Conservation (phyloP, 2,797 vertebrate species). For the Silurus lanzhouensis region DNA sequence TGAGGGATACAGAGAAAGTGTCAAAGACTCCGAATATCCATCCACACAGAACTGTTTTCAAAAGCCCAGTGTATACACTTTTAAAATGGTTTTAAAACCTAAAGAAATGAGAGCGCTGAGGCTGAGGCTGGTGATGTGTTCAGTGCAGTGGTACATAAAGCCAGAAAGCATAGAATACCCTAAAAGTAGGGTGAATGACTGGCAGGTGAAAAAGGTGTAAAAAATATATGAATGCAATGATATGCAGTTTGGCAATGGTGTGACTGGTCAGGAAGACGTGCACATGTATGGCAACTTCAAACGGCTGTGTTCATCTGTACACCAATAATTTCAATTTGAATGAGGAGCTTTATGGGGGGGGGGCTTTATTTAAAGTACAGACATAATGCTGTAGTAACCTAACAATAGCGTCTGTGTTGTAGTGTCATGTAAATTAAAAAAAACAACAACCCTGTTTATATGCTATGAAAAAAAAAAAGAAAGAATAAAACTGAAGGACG, state of each 20-base stretch:
- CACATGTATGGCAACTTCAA: not conserved
- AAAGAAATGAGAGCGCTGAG: conserved; percentile 60
- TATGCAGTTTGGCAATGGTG: not conserved
- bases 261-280: not conserved
- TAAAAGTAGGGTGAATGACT: not conserved
- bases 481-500: not conserved
- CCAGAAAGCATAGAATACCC: not conserved
- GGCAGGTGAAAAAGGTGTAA: not conserved
- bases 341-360: no score
- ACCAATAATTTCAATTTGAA: not conserved
- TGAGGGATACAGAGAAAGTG: conserved; percentile 22
- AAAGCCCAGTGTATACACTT: conserved; percentile 70
- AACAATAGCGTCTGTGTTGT: not conserved
- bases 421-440: not conserved
- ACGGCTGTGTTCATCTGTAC: not conserved
- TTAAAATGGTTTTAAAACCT: conserved; percentile 61
- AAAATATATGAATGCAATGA: conserved; percentile 1
- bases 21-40: conserved; percentile 20
- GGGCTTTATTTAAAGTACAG: not conserved
- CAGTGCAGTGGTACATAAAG: conserved; percentile 9
- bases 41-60: conserved; percentile 52
- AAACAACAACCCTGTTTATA: not conserved
- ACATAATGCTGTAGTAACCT: not conserved
- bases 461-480: not conserved
- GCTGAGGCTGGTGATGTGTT: conserved; percentile 63